Conservation (phyloP, 2,113 vertebrate species). For the Brachypodius melanocephalos region DNA sequence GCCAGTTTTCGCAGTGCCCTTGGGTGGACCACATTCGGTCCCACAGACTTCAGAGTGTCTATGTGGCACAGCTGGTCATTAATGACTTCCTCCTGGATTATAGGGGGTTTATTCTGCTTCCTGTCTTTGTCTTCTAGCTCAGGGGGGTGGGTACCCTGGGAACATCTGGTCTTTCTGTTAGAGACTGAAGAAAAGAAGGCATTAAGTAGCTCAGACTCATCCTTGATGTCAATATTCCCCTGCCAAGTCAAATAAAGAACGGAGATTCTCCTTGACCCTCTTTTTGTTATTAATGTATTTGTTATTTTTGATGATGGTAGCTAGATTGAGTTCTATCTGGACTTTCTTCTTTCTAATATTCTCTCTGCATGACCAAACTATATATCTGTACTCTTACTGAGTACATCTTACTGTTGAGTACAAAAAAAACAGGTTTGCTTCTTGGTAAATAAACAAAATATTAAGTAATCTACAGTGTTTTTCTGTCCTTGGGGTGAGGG, state of each 20-base stretch:
- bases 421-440: not conserved
- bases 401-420: not conserved
- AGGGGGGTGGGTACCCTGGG: not conserved
- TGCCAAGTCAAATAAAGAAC: not conserved
- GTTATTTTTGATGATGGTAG: not conserved
- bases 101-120: not conserved
- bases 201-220: not conserved
- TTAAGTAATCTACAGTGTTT: not conserved
- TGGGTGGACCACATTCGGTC: not conserved
- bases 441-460: conserved; percentile 20
- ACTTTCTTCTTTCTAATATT: not conserved
- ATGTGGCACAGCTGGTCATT: not conserved
- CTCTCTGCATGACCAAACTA: not conserved
- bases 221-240: not conserved
- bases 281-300: not conserved
- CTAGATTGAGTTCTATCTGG: not conserved
- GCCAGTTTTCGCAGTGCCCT: not conserved
- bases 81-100: not conserved
- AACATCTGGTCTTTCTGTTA: not conserved
- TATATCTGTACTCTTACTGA: not conserved
- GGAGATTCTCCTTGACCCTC: not conserved
- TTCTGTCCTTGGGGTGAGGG: not conserved
- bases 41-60: not conserved
- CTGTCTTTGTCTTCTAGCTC: not conserved
- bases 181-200: not conserved